Evolutionary conservation across 2,888 invertebrate species (phyloP).

Genomic region (Callinectes sapidus): DNA sequence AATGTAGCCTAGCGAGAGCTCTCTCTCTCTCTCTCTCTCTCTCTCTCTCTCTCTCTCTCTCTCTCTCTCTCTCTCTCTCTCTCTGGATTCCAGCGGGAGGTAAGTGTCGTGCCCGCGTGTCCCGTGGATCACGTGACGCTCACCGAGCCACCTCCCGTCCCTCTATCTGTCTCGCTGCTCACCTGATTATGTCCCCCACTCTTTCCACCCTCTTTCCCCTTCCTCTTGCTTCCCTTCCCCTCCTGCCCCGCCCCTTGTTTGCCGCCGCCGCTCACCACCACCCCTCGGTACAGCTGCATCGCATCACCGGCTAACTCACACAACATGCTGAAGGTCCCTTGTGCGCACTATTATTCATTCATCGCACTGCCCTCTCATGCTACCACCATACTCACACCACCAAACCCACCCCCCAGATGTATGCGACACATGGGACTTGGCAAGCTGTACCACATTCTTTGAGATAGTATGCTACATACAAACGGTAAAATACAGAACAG

Average conservation of each 20-base stretch:
- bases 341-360: slow-evolving; percentile 16
- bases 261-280: neutral
- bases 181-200: neutral
- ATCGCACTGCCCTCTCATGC: slow-evolving; percentile 9
- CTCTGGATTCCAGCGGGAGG: neutral
- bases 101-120: neutral
- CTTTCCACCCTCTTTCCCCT: neutral
- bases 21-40: no score
- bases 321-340: neutral
- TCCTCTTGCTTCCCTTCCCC: neutral
- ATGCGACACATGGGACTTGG: neutral
- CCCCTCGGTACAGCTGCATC: neutral
- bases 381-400: neutral
- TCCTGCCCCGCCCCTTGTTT: neutral
- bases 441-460: neutral
- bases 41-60: slow-evolving; percentile 7
- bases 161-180: neutral
- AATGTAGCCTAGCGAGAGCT: no score
- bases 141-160: neutral
- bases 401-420: neutral
- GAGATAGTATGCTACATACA: neutral
- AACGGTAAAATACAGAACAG: neutral
- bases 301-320: neutral
- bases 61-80: slow-evolving; percentile 25
- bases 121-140: neutral